Evolutionary conservation across 2,797 vertebrate genomes (phyloP).

Genomic region (Hirundo rustica): DNA sequence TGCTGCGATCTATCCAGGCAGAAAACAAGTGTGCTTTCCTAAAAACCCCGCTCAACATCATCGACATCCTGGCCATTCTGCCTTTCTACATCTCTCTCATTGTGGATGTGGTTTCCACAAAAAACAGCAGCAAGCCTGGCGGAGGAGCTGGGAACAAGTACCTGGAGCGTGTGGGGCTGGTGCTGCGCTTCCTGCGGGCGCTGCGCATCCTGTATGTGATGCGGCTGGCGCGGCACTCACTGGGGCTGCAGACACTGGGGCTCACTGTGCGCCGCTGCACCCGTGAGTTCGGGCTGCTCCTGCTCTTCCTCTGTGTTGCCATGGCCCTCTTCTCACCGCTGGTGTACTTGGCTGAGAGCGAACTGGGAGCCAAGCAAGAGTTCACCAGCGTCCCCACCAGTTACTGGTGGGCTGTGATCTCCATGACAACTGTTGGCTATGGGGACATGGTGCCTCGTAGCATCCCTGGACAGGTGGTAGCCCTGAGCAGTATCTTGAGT

Average conservation of each 20-base stretch:
- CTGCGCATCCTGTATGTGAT: constrained; percentile 94
- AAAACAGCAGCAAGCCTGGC: constrained; percentile 63
- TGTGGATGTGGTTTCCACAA: constrained; percentile 82
- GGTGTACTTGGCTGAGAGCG: constrained; percentile 92
- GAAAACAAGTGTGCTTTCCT: constrained; percentile 92
- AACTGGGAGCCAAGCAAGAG: constrained; percentile 93
- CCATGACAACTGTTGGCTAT: constrained; percentile 97
- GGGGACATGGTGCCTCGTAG: constrained; percentile 98
- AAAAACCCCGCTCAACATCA: constrained; percentile 91
- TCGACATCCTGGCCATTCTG: constrained; percentile 93
- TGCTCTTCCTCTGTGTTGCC: constrained; percentile 94
- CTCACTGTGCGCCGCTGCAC: constrained; percentile 91
- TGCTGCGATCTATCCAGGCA: constrained; percentile 93
- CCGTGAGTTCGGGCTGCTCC: constrained; percentile 89
- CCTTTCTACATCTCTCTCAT: constrained; percentile 94
- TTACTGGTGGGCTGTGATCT: constrained; percentile 99
- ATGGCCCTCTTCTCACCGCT: constrained; percentile 94
- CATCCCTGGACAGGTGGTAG: constrained; percentile 95
- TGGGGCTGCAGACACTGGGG: constrained; percentile 91
- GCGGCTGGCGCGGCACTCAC: constrained; percentile 90
- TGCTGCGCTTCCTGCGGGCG: constrained; percentile 88
- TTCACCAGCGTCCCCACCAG: constrained; percentile 94
- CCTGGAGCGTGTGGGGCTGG: constrained; percentile 92
- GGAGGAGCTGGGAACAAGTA: constrained; percentile 87
- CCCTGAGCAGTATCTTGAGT: constrained; percentile 94